Base-by-base conservation (phyloP, 2,797 vertebrate species). In the Ibycter americanus region DNA sequence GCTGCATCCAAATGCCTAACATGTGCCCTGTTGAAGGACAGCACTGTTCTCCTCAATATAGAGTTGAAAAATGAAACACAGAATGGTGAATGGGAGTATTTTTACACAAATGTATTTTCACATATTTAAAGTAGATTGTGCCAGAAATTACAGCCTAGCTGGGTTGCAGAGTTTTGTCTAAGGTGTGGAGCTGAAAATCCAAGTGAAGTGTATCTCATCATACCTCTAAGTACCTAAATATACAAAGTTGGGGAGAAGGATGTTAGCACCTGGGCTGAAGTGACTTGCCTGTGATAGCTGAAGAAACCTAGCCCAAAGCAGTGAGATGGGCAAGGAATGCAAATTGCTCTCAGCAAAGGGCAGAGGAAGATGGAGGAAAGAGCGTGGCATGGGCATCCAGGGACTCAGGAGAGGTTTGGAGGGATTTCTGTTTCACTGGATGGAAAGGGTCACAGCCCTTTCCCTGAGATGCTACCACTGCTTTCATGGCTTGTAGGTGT, bases 101-200 rank as follows among this genome's bases (percentile, higher is more conserved):
- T 84, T 49, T 61, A 55, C 26, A 65, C 32, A 44, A 49, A 46
- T 22, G 8, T 14, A 14, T 32, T 77, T 66, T n/a, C 27, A 34
- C 0, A 0, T 47, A 26, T 42, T 51, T 82, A 67, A 32, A 49
- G 6, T 5, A 47, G 38, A 7, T 14, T 23, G 16, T 58, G 22
- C 44, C n/a, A 56, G 56, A 67, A 86, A 51, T 66, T 49, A 6
- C 25, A 44, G 18, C 9, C 15, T 65, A 11, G 4, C 25, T 27
- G 16, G 6, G 7, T 29, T 40, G 12, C 11, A 1, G 11, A 84
- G 18, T 29, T 68, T 46, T 70, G 32, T 77, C 42, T 61, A 38
- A 85, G 51, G 19, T 38, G 11, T 46, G 66, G n/a, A 81, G 42
- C 36, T 87, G 78, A 76, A 79, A 82, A 65, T 76, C 12, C 21